Percentiles rank a stretch among this genome's conserved stretches.
Evolutionary conservation across 2,113 vertebrate genomes (phyloP).

Genomic region (Eurystomus gularis): DNA sequence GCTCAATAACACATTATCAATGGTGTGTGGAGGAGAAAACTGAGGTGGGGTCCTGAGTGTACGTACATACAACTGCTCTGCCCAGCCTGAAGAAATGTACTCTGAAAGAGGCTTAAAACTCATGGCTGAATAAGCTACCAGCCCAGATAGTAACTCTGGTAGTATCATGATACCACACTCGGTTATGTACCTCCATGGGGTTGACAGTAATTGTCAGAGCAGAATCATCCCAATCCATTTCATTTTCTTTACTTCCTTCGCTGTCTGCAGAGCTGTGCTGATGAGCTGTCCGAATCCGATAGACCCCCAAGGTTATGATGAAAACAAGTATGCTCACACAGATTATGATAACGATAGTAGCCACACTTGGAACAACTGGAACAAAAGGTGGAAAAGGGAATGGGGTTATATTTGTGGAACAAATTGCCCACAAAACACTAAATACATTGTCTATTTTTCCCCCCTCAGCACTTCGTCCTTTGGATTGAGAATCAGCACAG

Average conservation of each 20-base stretch:
- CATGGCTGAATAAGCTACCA: neutral
- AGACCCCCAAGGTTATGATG: slow-evolving; percentile 85
- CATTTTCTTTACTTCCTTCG: slow-evolving; percentile 77
- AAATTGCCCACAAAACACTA: neutral
- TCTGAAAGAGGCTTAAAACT: neutral
- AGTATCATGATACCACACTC: neutral
- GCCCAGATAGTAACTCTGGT: neutral
- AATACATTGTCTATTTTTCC: neutral
- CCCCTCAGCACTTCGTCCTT: neutral
- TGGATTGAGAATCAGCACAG: neutral
- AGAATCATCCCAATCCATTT: slow-evolving; percentile 89
- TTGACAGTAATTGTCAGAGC: slow-evolving; percentile 94
- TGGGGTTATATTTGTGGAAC: neutral
- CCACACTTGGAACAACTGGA: slow-evolving; percentile 87
- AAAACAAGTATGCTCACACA: slow-evolving; percentile 88
- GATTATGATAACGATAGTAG: slow-evolving; percentile 83
- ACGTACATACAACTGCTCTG: neutral
- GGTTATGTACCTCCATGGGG: slow-evolving; percentile 89
- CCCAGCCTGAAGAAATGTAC: neutral
- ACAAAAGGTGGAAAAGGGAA: neutral
- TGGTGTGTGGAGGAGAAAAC: neutral
- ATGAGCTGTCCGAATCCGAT: slow-evolving; percentile 83
- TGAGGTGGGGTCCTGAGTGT: neutral
- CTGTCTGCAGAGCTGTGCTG: slow-evolving; percentile 77
- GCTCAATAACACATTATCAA: neutral